Evolutionary conservation across 1,140 invertebrate species (phyloP).

Genomic region (Xylocopa sonorina): DNA sequence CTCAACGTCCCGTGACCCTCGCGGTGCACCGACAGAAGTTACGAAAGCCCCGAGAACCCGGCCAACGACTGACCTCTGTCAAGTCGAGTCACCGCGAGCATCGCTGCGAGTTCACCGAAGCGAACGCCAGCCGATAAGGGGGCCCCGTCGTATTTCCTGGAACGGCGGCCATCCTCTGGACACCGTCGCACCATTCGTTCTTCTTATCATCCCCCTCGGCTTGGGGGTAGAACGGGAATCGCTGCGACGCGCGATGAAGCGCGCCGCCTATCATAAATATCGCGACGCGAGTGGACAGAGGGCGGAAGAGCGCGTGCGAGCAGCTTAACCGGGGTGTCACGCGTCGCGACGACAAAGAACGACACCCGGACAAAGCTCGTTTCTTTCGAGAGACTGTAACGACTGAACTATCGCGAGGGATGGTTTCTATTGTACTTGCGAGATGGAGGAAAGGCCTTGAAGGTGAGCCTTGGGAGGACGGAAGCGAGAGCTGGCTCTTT

Average conservation of each 20-base stretch:
- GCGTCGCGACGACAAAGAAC: neutral
- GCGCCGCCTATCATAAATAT: constrained; percentile 20
- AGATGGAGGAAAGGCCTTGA: neutral
- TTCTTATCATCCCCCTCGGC: constrained; percentile 41
- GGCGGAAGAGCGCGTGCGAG: neutral
- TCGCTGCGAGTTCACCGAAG: constrained; percentile 18
- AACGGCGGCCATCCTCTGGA: neutral
- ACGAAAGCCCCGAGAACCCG: constrained; percentile 6
- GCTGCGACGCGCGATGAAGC: constrained; percentile 28
- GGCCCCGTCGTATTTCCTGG: constrained; percentile 20
- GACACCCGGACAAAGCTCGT: constrained; percentile 1
- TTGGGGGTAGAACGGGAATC: constrained; percentile 12
- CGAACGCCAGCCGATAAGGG: constrained; percentile 35
- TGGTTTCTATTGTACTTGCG: neutral
- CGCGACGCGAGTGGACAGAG: neutral
- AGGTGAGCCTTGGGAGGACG: too few species aligned
- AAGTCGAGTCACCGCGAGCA: neutral
- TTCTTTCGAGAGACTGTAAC: neutral
- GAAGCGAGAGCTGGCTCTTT: too few species aligned
- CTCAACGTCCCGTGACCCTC: constrained; percentile 3
- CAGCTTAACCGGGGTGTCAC: neutral
- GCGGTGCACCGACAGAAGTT: constrained; percentile 14
- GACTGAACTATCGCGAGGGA: constrained; percentile 2
- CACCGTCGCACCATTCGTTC: constrained; percentile 10
- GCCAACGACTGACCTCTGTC: constrained; percentile 30